These are phyloP conservation scores for Podarcis cretensis DNA, from an alignment of 2,113 vertebrate species.

Conservation along the genomic window DNA sequence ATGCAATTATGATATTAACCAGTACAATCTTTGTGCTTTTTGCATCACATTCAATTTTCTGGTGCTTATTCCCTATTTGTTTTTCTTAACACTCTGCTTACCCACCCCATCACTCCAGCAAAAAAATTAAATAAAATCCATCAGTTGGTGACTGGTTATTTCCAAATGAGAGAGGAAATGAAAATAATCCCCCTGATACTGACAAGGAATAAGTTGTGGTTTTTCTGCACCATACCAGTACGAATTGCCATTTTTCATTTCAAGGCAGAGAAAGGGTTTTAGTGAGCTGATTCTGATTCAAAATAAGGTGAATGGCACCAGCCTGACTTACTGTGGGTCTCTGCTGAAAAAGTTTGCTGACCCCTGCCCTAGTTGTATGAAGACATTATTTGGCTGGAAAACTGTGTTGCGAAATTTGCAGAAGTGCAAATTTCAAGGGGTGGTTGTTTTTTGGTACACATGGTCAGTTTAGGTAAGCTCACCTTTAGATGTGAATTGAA, in stretches of 20 bases:
- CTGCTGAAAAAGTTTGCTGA: too few relatives aligned
- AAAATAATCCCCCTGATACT: neutral
- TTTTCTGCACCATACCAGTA: neutral
- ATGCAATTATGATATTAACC: neutral
- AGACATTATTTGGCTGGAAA: too few relatives aligned
- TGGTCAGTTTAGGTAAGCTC: too few relatives aligned
- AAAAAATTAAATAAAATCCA: neutral
- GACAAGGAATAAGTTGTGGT: neutral
- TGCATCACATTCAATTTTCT: neutral
- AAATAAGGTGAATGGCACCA: neutral
- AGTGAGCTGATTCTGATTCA: slow-evolving; percentile 7
- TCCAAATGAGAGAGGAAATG: neutral
- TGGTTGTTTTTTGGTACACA: too few relatives aligned
- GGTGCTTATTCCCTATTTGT: neutral
- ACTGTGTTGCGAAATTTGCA: too few relatives aligned
- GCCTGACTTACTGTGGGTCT: neutral
- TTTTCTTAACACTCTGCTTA: neutral
- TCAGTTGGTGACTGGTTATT: neutral
- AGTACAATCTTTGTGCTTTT: neutral
- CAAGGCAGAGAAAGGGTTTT: neutral
- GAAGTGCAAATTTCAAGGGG: too few relatives aligned
- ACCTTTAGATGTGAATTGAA: too few relatives aligned
- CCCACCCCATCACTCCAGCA: neutral
- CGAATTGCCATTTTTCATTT: neutral
- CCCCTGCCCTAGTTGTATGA: too few relatives aligned